Percentiles rank a stretch among this genome's conserved stretches.
These are phyloP conservation scores for Apamea anceps DNA, from an alignment of 2,888 invertebrate species.

Conservation along the genomic window DNA sequence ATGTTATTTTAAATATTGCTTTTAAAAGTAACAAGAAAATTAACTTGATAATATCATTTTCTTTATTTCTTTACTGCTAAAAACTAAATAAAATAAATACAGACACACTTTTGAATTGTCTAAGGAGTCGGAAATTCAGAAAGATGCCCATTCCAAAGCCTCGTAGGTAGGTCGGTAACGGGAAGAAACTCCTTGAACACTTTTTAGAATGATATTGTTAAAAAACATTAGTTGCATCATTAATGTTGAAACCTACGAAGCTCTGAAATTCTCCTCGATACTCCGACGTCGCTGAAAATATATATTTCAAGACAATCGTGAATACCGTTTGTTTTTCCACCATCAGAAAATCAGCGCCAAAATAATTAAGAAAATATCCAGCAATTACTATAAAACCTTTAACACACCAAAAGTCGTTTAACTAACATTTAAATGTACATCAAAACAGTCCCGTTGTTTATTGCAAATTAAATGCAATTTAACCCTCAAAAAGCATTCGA, in stretches of 20 bases:
- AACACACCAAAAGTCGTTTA: slow-evolving; percentile 68
- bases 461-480: slow-evolving; percentile 90
- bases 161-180: no score
- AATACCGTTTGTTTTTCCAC: not conserved
- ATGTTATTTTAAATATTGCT: slow-evolving; percentile 43
- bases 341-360: not conserved
- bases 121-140: not conserved
- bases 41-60: slow-evolving; percentile 15
- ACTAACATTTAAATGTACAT: slow-evolving; percentile 74
- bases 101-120: slow-evolving; percentile 7
- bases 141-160: not conserved
- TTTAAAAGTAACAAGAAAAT: slow-evolving; percentile 27
- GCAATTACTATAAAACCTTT: slow-evolving; percentile 61
- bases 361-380: slow-evolving; percentile 33
- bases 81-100: slow-evolving; percentile 53
- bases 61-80: slow-evolving; percentile 28
- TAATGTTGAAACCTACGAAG: not conserved
- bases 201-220: not conserved
- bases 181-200: not conserved
- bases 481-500: slow-evolving; percentile 88
- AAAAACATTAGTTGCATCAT: not conserved
- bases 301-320: not conserved
- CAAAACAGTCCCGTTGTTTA: slow-evolving; percentile 85
- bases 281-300: not conserved
- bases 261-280: not conserved